Evolutionary conservation across 92 coral and sea anemone species (phyloP).

Genomic region (Palythoa grandiflora): DNA sequence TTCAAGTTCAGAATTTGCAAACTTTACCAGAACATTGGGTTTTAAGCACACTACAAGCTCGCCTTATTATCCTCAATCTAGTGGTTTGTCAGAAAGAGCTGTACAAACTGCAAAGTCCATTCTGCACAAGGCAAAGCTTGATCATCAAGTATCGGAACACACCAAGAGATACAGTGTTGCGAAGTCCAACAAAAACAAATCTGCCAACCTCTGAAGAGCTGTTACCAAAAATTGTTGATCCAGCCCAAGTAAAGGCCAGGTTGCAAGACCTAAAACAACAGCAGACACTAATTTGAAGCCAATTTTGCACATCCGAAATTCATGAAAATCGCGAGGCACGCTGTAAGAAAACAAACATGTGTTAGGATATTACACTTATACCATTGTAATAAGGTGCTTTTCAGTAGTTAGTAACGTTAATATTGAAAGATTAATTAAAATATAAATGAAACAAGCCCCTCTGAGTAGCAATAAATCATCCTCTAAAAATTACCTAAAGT

Average conservation of each 20-base stretch:
- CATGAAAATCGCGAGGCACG: too few relatives aligned
- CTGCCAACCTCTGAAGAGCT: conserved; percentile 44
- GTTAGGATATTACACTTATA: too few relatives aligned
- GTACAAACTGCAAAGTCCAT: conserved; percentile 45
- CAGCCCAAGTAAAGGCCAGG: neutral
- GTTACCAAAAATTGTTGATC: conserved; percentile 30
- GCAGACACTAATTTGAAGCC: neutral
- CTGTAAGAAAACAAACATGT: too few relatives aligned
- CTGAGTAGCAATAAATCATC: too few relatives aligned
- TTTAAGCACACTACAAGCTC: conserved; percentile 22
- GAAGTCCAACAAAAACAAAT: conserved; percentile 47
- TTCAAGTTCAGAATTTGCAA: conserved; percentile 6
- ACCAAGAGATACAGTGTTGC: conserved; percentile 16
- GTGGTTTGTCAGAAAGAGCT: conserved; percentile 49
- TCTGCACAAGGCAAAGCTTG: conserved; percentile 38
- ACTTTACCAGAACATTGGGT: conserved; percentile 13
- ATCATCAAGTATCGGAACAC: conserved; percentile 53
- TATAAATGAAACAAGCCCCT: too few relatives aligned
- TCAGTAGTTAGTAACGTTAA: too few relatives aligned
- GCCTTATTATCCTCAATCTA: conserved; percentile 8
- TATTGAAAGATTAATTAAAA: too few relatives aligned
- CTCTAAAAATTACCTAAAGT: too few relatives aligned
- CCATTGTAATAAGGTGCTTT: too few relatives aligned
- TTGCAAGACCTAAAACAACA: conserved; percentile 6
- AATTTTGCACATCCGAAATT: too few relatives aligned